Percentiles rank a stretch among this genome's conserved stretches.
Conservation (phyloP, 1,140 invertebrate genomes). For the Orussus abietinus region DNA sequence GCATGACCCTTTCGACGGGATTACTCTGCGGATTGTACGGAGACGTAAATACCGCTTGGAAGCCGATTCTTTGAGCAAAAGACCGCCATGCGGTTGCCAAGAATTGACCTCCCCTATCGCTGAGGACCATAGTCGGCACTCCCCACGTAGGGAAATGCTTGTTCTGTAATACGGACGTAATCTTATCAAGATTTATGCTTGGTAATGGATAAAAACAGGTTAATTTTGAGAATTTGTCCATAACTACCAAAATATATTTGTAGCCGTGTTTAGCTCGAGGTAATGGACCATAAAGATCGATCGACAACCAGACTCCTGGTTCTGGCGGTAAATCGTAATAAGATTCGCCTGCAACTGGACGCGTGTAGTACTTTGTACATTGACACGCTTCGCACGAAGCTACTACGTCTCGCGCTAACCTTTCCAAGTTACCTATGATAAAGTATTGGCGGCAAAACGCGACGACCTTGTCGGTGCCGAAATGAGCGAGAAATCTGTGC, state of each 20-base stretch:
- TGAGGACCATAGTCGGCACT: slow-evolving; percentile 1
- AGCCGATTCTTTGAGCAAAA: background rate
- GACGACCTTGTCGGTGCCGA: slow-evolving; percentile 7
- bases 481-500: slow-evolving; percentile 9
- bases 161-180: background rate
- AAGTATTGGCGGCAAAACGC: background rate
- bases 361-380: slow-evolving; percentile 1
- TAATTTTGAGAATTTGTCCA: slow-evolving; percentile 13
- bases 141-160: slow-evolving; percentile 4
- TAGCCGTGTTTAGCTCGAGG: slow-evolving; percentile 1
- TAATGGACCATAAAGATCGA: slow-evolving; percentile 8
- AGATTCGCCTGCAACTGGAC: background rate
- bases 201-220: slow-evolving; percentile 3
- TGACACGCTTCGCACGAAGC: slow-evolving; percentile 8
- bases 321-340: slow-evolving; percentile 7
- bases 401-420: background rate
- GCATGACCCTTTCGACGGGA: slow-evolving; percentile 12
- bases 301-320: slow-evolving; percentile 3
- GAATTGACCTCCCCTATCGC: slow-evolving; percentile 9
- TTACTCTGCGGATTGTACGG: slow-evolving; percentile 12
- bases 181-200: background rate
- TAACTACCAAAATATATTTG: slow-evolving; percentile 11
- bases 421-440: slow-evolving; percentile 3
- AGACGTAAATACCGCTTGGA: background rate
- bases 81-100: background rate